Conservation (phyloP, 1,140 invertebrate genomes). For the Cepaea nemoralis region DNA sequence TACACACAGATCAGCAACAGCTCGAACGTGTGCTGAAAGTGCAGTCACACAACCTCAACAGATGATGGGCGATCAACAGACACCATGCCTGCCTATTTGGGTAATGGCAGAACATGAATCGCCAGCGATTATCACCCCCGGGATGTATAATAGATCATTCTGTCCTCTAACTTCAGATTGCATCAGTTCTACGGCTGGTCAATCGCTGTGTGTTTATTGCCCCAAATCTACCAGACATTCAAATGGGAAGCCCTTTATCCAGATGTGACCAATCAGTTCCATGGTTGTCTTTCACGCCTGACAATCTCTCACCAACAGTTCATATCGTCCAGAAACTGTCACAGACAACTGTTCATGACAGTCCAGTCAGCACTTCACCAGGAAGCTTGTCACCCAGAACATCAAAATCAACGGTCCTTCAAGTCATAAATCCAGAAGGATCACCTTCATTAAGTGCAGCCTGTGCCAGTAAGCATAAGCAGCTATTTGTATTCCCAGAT, state of each 20-base stretch:
- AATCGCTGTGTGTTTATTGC: neutral
- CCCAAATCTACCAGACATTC: conserved; percentile 27
- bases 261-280: conserved; percentile 11
- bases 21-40: no score
- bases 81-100: neutral
- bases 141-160: neutral
- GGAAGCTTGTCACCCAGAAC: conserved; percentile 16
- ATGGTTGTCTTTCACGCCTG: conserved; percentile 33
- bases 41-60: neutral
- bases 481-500: conserved; percentile 36
- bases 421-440: conserved; percentile 20
- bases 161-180: neutral
- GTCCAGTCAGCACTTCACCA: conserved; percentile 12
- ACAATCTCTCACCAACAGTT: conserved; percentile 36
- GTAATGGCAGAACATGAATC: neutral
- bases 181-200: neutral
- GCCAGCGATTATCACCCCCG: neutral
- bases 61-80: neutral
- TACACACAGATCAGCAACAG: neutral
- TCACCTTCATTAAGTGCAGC: conserved; percentile 28
- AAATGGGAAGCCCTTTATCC: conserved; percentile 16
- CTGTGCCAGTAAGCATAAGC: conserved; percentile 3
- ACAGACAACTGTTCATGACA: conserved; percentile 34
- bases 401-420: conserved; percentile 7
- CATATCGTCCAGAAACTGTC: conserved; percentile 38